Evolutionary conservation across 2,888 invertebrate genomes (phyloP).

Genomic region (Drosophila tanythrix): DNA sequence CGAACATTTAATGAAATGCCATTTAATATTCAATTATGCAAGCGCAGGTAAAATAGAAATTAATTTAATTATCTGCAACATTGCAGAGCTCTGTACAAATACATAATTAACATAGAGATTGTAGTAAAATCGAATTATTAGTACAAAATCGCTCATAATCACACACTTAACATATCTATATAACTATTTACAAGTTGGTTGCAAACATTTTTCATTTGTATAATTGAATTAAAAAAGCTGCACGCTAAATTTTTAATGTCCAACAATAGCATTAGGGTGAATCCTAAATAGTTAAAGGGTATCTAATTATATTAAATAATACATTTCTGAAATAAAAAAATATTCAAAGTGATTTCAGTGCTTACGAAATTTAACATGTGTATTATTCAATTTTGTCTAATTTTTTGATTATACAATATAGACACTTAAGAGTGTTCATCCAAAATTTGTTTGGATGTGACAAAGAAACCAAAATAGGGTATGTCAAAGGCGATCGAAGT

Average conservation of each 20-base stretch:
- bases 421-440: neutral
- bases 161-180: slow-evolving; percentile 18
- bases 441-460: neutral
- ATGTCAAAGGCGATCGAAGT: neutral
- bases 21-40: slow-evolving; percentile 40
- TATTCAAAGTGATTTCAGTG: neutral
- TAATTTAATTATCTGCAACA: slow-evolving; percentile 59
- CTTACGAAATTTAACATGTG: neutral
- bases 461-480: neutral
- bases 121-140: slow-evolving; percentile 56
- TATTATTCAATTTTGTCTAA: rapidly evolving
- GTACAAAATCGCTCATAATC: slow-evolving; percentile 42
- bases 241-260: slow-evolving; percentile 42
- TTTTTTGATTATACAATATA: neutral
- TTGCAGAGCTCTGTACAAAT: slow-evolving; percentile 21
- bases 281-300: slow-evolving; percentile 7
- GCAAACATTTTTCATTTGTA: slow-evolving; percentile 51
- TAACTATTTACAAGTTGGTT: slow-evolving; percentile 10
- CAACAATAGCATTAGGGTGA: slow-evolving; percentile 27
- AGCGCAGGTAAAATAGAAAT: slow-evolving; percentile 48
- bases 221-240: slow-evolving; percentile 66
- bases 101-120: slow-evolving; percentile 32
- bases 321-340: neutral
- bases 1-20: slow-evolving; percentile 12
- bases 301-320: neutral